These are phyloP conservation scores for Synaphobranchus kaupii DNA, from an alignment of 2,797 vertebrate species.

Conservation along the genomic window DNA sequence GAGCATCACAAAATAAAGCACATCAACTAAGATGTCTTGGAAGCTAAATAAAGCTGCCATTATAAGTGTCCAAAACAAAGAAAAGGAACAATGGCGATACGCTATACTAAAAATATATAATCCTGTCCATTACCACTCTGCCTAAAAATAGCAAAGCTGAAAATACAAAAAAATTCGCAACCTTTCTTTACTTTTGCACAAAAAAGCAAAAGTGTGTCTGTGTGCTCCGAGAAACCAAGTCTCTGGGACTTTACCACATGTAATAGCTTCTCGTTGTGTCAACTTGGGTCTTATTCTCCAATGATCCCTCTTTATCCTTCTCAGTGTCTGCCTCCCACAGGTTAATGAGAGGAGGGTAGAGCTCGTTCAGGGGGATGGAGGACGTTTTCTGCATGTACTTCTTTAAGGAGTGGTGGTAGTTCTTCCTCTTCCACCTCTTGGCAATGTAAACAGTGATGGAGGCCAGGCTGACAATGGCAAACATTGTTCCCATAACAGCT, in stretches of 20 bases:
- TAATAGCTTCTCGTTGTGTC: constrained; percentile 99
- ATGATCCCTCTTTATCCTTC: constrained; percentile 91
- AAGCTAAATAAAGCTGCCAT: constrained; percentile 82
- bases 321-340: constrained; percentile 96
- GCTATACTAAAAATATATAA: constrained; percentile 85
- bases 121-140: constrained; percentile 68
- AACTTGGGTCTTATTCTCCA: constrained; percentile 90
- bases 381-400: constrained; percentile 99
- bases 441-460: constrained; percentile 83
- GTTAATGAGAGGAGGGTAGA: constrained; percentile 97
- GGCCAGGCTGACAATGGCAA: constrained; percentile 86
- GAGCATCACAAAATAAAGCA: constrained; percentile 75
- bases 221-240: constrained; percentile 71
- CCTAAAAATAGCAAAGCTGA: constrained; percentile 83
- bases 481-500: constrained; percentile 89
- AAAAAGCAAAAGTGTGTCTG: constrained; percentile 68
- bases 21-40: constrained; percentile 73
- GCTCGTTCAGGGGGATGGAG: constrained; percentile 93
- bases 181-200: constrained; percentile 81
- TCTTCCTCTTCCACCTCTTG: constrained; percentile 95
- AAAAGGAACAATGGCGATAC: constrained; percentile 78
- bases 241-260: constrained; percentile 86
- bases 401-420: constrained; percentile 95
- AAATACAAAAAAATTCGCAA: constrained; percentile 76
- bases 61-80: constrained; percentile 68